phyloP scores from a whole-genome alignment of 2,797 vertebrate species.

The Cirrhinus mrigala region DNA sequence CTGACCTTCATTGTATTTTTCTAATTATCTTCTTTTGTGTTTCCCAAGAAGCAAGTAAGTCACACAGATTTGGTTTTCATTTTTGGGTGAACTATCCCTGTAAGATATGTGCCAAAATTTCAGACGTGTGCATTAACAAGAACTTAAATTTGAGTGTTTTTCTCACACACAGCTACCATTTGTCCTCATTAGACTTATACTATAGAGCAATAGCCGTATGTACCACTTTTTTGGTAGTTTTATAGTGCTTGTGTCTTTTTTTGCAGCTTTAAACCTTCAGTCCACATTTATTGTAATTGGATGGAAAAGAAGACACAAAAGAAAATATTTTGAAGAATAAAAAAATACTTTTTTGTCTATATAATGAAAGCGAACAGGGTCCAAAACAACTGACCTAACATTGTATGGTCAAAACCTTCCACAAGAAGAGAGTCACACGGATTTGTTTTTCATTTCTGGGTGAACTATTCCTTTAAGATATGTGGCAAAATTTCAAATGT shows the following conservation, averaged over 20 bases:
- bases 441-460: not conserved
- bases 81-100: too few relatives aligned
- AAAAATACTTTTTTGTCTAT: not conserved
- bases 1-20: not conserved
- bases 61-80: too few relatives aligned
- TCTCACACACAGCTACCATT: not conserved
- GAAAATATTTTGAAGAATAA: not conserved
- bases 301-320: not conserved
- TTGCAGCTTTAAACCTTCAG: not conserved
- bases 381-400: not conserved
- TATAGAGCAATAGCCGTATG: not conserved
- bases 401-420: not conserved
- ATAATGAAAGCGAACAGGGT: not conserved
- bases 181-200: not conserved
- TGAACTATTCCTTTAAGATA: not conserved
- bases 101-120: too few relatives aligned
- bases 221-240: not conserved
- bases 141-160: too few relatives aligned
- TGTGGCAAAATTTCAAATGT: not conserved
- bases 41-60: not conserved
- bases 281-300: not conserved
- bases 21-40: not conserved
- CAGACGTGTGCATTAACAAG: too few relatives aligned
- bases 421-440: too few relatives aligned
- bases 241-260: not conserved